Evolutionary conservation across 2,113 vertebrate genomes (phyloP), one percentile per base, ranked within the genome.

Genomic region (Siniperca knerii): DNA sequence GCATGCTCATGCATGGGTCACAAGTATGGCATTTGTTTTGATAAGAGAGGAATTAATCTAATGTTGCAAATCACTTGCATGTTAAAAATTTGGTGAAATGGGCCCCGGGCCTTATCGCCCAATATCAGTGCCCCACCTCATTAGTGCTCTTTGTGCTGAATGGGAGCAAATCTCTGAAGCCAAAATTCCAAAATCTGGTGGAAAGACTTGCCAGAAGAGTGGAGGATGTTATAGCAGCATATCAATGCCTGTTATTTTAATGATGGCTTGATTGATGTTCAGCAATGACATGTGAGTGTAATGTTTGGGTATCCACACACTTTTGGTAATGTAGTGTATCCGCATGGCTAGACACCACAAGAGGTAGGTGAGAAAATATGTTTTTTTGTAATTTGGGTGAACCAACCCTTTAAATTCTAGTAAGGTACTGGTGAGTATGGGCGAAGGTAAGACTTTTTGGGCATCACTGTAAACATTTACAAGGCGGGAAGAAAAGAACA

Each of bases 41-140:
- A 65, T 13, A 33, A 5, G 12, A 57, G 25, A 58, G n/a, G n/a
- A n/a, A 66, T 8, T 48, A 21, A 48, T 58, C 3, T 58, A 15
- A 37, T 48, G 61, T 13, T 46, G 60, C 48, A 65, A 55, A 57
- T 29, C 58, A 72, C 48, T 77, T 55, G 62, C 29, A 65, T 52
- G 21, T 48, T 62, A 42, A 29, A 70, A 48, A 35, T 52, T 50
- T n/a, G 13, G 8, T 37, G 21, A 76, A 70, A 79, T n/a, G 12
- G 9, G 4, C 44, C 4, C 58, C 13, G 4, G 18, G 10, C 20
- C 8, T 40, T 3, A 40, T 52, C 0, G 33, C 2, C 33, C 29
- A 52, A 64, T 4, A 40, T 67, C 35, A 54, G 35, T 15, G 60
- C 3, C 37, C 4, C 9, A 6, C 25, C 65, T 79, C 6, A 46